Evolutionary conservation across 2,797 vertebrate genomes (phyloP).

Genomic region (Luscinia megarhynchos): DNA sequence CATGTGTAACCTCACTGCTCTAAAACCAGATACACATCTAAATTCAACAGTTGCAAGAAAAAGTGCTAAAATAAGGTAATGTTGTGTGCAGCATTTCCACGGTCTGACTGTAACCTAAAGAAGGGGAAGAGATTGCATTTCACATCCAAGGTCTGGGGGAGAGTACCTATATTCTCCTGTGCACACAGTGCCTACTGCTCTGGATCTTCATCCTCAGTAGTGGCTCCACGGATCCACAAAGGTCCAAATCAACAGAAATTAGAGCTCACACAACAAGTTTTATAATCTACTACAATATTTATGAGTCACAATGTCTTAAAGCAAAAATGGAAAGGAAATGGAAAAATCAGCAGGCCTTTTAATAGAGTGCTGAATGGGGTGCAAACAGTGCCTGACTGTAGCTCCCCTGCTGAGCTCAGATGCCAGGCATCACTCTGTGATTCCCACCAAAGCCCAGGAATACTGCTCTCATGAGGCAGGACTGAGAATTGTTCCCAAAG

Average conservation of each 20-base stretch:
- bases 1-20: neutral
- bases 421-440: fast-evolving
- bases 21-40: neutral
- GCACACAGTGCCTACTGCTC: neutral
- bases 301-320: neutral
- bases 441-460: neutral
- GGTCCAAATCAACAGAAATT: neutral
- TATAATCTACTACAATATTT: neutral
- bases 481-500: neutral
- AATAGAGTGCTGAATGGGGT: neutral
- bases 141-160: neutral
- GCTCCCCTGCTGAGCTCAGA: neutral
- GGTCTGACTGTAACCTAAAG: neutral
- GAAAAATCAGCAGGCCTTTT: neutral
- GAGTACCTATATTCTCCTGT: neutral
- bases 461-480: neutral
- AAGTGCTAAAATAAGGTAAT: neutral
- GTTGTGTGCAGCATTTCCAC: neutral
- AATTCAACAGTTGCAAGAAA: neutral
- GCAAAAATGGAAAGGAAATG: neutral
- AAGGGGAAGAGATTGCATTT: neutral
- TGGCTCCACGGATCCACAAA: neutral
- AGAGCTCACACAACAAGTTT: neutral
- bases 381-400: neutral
- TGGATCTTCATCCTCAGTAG: neutral